Evolutionary conservation across 2,113 vertebrate species (phyloP).

Genomic region (Cygnus buccinator): DNA sequence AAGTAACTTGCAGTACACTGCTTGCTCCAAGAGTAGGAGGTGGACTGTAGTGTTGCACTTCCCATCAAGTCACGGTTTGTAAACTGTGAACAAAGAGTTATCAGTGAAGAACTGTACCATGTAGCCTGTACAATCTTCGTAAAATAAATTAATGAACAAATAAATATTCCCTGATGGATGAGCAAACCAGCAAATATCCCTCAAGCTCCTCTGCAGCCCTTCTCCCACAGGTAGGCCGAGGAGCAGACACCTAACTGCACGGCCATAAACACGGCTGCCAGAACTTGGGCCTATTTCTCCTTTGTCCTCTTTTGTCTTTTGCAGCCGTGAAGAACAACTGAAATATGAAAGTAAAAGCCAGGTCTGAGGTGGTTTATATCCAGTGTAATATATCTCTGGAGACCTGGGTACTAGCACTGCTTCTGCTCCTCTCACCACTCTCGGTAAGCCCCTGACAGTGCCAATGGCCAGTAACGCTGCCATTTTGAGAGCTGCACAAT

Average conservation of each 20-base stretch:
- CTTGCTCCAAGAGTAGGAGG: neutral
- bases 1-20: neutral
- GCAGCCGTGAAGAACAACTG: neutral
- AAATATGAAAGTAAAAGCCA: neutral
- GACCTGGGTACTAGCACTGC: neutral
- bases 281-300: neutral
- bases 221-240: neutral
- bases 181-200: slow-evolving; percentile 41
- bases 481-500: neutral
- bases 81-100: slow-evolving; percentile 70
- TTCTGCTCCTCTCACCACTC: neutral
- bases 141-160: slow-evolving; percentile 76
- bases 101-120: slow-evolving; percentile 48
- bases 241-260: neutral
- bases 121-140: slow-evolving; percentile 61
- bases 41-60: neutral
- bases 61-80: slow-evolving; percentile 52
- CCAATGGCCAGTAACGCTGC: neutral
- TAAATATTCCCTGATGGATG: slow-evolving; percentile 64
- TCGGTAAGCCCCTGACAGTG: neutral
- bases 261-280: neutral
- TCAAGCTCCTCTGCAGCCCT: slow-evolving; percentile 17
- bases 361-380: neutral
- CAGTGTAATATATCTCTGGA: neutral
- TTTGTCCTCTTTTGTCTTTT: neutral